Evolutionary conservation across 2,888 invertebrate genomes (phyloP).

Genomic region (Tetheella fluctuosa): DNA sequence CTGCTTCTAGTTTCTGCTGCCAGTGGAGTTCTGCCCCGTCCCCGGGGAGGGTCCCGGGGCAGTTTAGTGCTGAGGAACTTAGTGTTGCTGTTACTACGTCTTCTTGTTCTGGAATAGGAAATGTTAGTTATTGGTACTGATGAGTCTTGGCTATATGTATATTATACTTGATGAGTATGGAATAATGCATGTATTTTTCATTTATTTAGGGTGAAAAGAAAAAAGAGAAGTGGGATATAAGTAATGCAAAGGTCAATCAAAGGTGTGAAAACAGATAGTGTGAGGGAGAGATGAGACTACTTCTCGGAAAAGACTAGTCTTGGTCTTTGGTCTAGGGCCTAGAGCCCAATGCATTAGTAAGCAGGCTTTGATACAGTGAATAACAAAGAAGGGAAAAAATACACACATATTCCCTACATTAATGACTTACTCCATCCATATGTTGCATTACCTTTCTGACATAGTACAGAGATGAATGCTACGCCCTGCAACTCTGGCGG

Average conservation of each 20-base stretch:
- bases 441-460: constrained; percentile 90
- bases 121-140: not conserved
- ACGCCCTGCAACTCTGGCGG: constrained; percentile 98
- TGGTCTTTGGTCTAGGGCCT: too few species aligned
- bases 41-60: constrained; percentile 85
- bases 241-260: too few species aligned
- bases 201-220: not conserved
- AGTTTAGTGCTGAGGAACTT: constrained; percentile 88
- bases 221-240: not conserved
- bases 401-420: constrained; percentile 4
- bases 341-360: too few species aligned
- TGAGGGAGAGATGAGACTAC: too few species aligned
- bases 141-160: not conserved
- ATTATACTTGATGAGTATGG: not conserved
- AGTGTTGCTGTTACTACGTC: constrained; percentile 93
- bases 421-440: constrained; percentile 6
- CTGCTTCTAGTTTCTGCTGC: constrained; percentile 98
- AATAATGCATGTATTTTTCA: not conserved
- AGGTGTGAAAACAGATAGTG: too few species aligned
- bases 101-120: constrained; percentile 89
- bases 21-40: constrained; percentile 91
- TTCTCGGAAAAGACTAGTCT: too few species aligned
- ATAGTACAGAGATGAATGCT: constrained; percentile 97
- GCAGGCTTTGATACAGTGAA: too few species aligned
- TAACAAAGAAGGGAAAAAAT: not conserved